These are phyloP conservation scores for Drosophila tanythrix DNA, from an alignment of 2,888 invertebrate genomes.

Conservation along the genomic window DNA sequence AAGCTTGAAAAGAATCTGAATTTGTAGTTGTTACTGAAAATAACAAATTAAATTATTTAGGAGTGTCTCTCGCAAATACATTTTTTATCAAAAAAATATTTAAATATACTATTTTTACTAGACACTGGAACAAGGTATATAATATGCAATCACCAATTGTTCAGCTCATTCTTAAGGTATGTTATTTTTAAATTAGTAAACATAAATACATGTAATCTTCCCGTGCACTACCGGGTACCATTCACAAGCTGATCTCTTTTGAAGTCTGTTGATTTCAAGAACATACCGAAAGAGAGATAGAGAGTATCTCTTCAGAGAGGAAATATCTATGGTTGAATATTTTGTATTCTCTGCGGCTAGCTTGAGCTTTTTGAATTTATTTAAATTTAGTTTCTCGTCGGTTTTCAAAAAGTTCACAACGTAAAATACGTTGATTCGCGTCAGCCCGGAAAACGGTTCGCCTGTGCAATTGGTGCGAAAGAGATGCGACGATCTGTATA, in stretches of 20 bases:
- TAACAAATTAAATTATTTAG: not conserved
- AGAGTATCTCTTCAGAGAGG: not conserved
- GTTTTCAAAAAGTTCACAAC: constrained; percentile 72
- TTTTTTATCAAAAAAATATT: not conserved
- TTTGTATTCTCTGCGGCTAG: constrained; percentile 41
- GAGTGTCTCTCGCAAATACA: not conserved
- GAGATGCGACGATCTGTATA: constrained; percentile 76
- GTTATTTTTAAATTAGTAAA: not conserved
- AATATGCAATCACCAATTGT: not conserved
- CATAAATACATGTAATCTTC: not conserved
- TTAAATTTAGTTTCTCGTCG: constrained; percentile 81
- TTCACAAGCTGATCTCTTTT: constrained; percentile 1
- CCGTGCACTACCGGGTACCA: not conserved
- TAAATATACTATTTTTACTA: not conserved
- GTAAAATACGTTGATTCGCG: constrained; percentile 32
- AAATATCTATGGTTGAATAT: constrained; percentile 20
- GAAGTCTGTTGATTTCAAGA: not conserved
- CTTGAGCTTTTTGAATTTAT: constrained; percentile 62
- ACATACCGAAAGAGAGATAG: not conserved
- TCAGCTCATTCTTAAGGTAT: not conserved
- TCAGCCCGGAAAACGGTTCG: constrained; percentile 42
- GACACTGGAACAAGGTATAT: not conserved
- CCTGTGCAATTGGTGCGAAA: constrained; percentile 72
- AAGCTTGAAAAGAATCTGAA: not conserved
- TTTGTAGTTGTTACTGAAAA: not conserved